Evolutionary conservation across 30 jellyfish, hydroid and myxozoan species (phyloP), one percentile per base, ranked within the genome.

Genomic region (Cassiopea andromeda): DNA sequence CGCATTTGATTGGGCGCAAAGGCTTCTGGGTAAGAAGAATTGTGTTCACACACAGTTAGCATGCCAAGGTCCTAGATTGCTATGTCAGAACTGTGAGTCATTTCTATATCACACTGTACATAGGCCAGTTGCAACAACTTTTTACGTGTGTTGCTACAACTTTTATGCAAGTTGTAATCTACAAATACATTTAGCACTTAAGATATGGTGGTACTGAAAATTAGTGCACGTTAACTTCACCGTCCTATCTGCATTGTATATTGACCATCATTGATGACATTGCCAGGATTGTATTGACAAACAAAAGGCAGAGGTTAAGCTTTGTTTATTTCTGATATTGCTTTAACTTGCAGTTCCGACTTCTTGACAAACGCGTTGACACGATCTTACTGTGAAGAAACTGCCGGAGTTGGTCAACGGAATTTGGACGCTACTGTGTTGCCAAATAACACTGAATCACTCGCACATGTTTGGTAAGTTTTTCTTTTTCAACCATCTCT

Each of bases 261-360:
- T 19, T 70, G 79, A 18, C 54, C 27, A 2, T 70, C 10, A 38
- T 70, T 70, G 79, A 70, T 70, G 79, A 70, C 79, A 70, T 43
- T 8, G 54, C 12, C 50, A 70, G 79, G 79, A 18, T 43, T 70
- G 79, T 43, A 70, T 70, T 70, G 79, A 70, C 54, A 70, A 70
- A 70, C 79, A 70, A 70, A 70, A 70, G 79, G 79, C 79, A 70
- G 79, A 18, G 38, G 79, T 70, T 70, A 18, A 43, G 79, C 79
- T 70, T 70, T 70, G 79, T 70, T 70, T 70, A 70, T 70, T 70
- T 70, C 57, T 70, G 79, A 70, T 43, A 70, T 70, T 38, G 79
- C 79, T 70, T 70, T 70, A 43, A n/a, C 49, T 70, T 70, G 50
- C 79, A 70, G 79, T 70, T 70, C 79, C 79, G 79, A 70, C 79